Conservation (phyloP, 2,888 invertebrate genomes). For the Drosophila basisetae region DNA sequence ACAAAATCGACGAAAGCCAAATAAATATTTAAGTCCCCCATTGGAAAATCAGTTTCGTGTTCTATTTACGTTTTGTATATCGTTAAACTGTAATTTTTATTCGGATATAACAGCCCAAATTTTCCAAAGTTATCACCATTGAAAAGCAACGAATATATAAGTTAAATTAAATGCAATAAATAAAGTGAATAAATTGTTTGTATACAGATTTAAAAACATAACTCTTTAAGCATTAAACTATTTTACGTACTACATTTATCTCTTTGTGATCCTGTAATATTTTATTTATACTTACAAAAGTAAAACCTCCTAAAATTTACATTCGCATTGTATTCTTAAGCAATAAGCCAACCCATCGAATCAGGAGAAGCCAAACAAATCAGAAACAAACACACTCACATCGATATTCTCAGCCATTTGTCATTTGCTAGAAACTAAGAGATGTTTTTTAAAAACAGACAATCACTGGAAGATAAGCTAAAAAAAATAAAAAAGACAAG, state of each 20-base stretch:
- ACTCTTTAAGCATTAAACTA: neutral
- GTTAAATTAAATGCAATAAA: neutral
- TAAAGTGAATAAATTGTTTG: neutral
- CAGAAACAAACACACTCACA: constrained; percentile 12
- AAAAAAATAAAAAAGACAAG: constrained; percentile 16
- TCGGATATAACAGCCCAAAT: neutral
- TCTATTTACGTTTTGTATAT: constrained; percentile 32
- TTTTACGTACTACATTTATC: neutral
- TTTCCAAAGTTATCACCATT: neutral
- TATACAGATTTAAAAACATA: neutral
- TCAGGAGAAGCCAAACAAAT: constrained; percentile 7
- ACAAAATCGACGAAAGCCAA: constrained; percentile 42
- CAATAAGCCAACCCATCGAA: constrained; percentile 8
- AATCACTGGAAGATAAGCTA: constrained; percentile 25
- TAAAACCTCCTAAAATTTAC: rapidly evolving
- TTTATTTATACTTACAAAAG: neutral
- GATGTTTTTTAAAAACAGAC: constrained; percentile 25
- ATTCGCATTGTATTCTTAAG: neutral
- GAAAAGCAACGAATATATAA: neutral
- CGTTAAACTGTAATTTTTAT: constrained; percentile 20
- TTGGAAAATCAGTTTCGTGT: constrained; percentile 41
- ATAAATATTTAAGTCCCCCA: constrained; percentile 61
- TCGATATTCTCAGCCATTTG: constrained; percentile 29
- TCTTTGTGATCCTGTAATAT: neutral
- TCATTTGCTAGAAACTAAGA: constrained; percentile 26